These are phyloP conservation scores for Sitta carolinensis DNA, from an alignment of 2,797 vertebrate genomes.

Conservation along the genomic window DNA sequence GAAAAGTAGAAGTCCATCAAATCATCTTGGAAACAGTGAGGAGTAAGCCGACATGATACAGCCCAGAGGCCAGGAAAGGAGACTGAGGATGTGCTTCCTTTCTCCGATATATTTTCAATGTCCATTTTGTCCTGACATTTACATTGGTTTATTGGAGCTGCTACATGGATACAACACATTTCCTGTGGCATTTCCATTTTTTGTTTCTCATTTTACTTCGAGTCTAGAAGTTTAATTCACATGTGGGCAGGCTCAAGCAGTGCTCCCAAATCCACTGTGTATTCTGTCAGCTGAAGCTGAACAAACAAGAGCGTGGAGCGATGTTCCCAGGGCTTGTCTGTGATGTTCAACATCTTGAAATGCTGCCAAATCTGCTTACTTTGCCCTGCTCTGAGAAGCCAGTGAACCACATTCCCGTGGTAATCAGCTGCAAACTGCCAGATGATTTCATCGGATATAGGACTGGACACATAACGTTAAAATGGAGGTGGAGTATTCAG, in stretches of 20 bases:
- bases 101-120: background rate
- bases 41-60: background rate
- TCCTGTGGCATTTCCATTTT: background rate
- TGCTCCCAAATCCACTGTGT: background rate
- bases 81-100: background rate
- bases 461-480: background rate
- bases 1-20: background rate
- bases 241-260: background rate
- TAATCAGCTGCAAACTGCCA: background rate
- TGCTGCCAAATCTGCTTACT: background rate
- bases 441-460: background rate
- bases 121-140: accelerated
- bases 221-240: background rate
- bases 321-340: background rate
- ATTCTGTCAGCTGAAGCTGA: background rate
- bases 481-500: conserved; percentile 1
- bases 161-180: background rate
- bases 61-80: background rate
- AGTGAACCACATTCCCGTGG: background rate
- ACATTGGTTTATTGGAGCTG: background rate
- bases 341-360: background rate
- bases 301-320: background rate
- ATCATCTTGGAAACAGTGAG: background rate
- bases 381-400: background rate
- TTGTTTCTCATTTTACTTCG: background rate